Conservation (phyloP, 2,113 vertebrate species). For the Odocoileus virginianus region DNA sequence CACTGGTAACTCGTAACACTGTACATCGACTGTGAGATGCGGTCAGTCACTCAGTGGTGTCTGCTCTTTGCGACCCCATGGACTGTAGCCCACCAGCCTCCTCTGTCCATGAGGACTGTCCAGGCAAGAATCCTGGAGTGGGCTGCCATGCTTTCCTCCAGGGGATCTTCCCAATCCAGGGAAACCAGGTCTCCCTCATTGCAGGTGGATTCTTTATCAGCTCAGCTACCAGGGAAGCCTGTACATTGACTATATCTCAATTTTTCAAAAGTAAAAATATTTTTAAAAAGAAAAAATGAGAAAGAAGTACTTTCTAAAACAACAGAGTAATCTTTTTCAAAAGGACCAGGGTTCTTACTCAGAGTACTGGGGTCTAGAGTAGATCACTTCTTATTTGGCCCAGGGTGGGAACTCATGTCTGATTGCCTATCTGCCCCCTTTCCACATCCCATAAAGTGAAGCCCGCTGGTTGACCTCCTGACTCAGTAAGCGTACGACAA, state of each 20-base stretch:
- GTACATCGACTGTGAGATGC: not conserved
- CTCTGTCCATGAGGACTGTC: not conserved
- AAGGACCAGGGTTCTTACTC: not conserved
- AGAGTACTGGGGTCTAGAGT: not conserved
- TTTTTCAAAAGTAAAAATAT: not conserved
- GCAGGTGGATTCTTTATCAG: not conserved
- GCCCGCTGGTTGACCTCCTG: not conserved
- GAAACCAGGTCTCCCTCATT: not conserved
- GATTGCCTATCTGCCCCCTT: not conserved
- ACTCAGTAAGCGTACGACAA: not conserved
- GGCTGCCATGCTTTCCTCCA: not conserved
- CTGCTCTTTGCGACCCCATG: not conserved
- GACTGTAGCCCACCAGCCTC: not conserved
- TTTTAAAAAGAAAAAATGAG: not conserved
- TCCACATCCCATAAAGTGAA: not conserved
- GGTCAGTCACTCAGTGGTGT: not conserved
- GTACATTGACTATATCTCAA: not conserved
- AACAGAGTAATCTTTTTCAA: not conserved
- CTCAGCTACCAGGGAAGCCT: not conserved
- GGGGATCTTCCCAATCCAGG: not conserved
- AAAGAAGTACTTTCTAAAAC: not conserved
- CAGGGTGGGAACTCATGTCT: not conserved
- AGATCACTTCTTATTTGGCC: not conserved
- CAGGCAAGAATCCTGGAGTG: not conserved
- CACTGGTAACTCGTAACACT: not conserved